Base-by-base conservation (phyloP, 37 sponge, comb jelly and placozoan genomes). In the Chondrosia reniformis region DNA sequence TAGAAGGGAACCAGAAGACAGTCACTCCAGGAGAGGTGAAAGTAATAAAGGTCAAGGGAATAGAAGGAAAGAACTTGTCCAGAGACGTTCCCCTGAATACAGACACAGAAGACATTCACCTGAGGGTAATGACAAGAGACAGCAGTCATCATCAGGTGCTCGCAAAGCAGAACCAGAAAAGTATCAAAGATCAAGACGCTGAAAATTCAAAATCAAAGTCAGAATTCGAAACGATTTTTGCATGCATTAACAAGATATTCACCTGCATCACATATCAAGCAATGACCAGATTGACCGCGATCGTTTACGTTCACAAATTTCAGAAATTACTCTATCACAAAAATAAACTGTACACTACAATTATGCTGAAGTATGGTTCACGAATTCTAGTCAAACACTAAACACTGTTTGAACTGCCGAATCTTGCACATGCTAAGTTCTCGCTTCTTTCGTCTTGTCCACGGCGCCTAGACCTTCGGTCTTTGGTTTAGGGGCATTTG, bases 401-500 rank as follows among this genome's bases (percentile, higher is more conserved):
- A 10, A 28, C 31, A 61, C 12, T 10, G 31, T 32, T 32, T 13
- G 63, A 32, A 7, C 55, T 21, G 55, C 19, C 19, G 13, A 52
- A 52, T 52, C 31, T 10, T 32, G 25, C 32, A 32, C 31, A 32
- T 61, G n/a, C n/a, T n/a, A n/a, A n/a, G n/a, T n/a, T n/a, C n/a
- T n/a, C 25, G 76, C 81, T 54, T 93, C 89, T 41, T 83, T 28
- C 15, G 63, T 88, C 71, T 88, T 93, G 74, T 93, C 93, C 21
- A 93, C 89, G 52, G 83, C 84, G 22, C 87, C 83, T 45, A 93
- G 77, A 32, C 84, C 89, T 80, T 93, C 93, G 63, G 80, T 77
- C 65, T 93, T 93, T 4, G 84, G 46, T 49, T 93, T 93, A 25
- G 93, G 93, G 3, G 93, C 93, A 10, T 85, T 88, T 0, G 74